Conservation (phyloP, 2,888 invertebrate genomes). For the Ormyrus rosae region DNA sequence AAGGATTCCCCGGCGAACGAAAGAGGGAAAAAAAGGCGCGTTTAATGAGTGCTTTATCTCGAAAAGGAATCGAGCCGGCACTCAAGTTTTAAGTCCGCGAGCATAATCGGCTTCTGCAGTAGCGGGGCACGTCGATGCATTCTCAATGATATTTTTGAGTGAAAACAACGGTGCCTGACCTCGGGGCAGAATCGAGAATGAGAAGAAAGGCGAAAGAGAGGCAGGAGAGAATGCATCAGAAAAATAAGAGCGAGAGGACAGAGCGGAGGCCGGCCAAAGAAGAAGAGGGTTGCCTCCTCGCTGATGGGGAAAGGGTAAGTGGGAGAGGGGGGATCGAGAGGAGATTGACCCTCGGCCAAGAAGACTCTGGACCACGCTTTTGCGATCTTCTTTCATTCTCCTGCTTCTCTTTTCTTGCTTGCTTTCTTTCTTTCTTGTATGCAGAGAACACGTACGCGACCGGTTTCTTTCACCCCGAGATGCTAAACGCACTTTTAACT, state of each 20-base stretch:
- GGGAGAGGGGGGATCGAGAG: conserved; percentile 62
- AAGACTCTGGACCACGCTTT: conserved; percentile 15
- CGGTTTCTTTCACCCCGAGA: conserved; percentile 73
- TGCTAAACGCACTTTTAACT: conserved; percentile 72
- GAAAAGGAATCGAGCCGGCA: conserved; percentile 20
- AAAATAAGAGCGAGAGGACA: conserved; percentile 55
- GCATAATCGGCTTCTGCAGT: conserved; percentile 53
- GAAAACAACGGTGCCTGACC: conserved; percentile 60
- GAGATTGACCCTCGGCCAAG: conserved; percentile 71
- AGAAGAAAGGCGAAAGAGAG: conserved; percentile 44
- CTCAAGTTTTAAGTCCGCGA: conserved; percentile 8
- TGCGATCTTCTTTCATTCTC: conserved; percentile 20
- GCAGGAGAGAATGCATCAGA: conserved; percentile 48
- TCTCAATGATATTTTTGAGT: conserved; percentile 59
- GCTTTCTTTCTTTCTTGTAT: conserved; percentile 55
- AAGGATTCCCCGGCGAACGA: neutral
- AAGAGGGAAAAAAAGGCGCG: conserved; percentile 9
- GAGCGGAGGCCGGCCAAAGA: conserved; percentile 48
- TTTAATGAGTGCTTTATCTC: conserved; percentile 43
- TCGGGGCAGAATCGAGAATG: conserved; percentile 58
- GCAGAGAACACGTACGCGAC: conserved; percentile 71
- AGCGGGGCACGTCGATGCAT: conserved; percentile 49
- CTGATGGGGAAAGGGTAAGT: conserved; percentile 56
- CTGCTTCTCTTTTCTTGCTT: conserved; percentile 1
- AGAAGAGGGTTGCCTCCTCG: conserved; percentile 52